A percentile compares a stretch with the other conserved stretches of the same genome.
These are phyloP conservation scores for Diarsia mendica DNA, from an alignment of 2,888 invertebrate genomes.

Conservation along the genomic window DNA sequence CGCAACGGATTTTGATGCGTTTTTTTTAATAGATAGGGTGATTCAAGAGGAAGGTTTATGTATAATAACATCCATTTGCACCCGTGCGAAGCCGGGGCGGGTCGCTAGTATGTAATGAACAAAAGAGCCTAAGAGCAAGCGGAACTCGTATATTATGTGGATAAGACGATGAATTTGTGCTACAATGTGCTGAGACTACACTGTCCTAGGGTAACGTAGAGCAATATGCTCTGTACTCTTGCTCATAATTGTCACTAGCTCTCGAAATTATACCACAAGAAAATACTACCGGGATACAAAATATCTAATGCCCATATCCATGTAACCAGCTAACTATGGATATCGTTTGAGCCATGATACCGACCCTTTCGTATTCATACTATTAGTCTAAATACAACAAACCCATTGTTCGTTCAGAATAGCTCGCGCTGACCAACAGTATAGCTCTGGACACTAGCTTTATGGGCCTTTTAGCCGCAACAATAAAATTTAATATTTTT, in stretches of 20 bases:
- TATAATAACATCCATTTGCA: too few relatives aligned
- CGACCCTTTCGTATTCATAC: neutral
- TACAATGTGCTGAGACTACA: neutral
- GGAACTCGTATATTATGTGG: too few relatives aligned
- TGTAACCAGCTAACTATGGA: neutral
- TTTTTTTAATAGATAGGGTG: too few relatives aligned
- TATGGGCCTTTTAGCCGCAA: slow-evolving; percentile 36
- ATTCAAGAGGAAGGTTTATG: too few relatives aligned
- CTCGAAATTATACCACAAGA: neutral
- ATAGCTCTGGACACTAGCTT: neutral
- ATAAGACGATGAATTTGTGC: neutral
- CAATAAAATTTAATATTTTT: too few relatives aligned
- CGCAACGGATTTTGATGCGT: too few relatives aligned
- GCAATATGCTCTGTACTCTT: neutral
- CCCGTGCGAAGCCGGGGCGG: too few relatives aligned
- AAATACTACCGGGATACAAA: neutral
- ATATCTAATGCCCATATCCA: neutral
- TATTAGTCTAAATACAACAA: neutral
- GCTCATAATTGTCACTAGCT: neutral
- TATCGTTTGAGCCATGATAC: too few relatives aligned
- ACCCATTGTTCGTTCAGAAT: neutral
- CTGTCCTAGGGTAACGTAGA: neutral
- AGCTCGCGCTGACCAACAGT: neutral
- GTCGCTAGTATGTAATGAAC: too few relatives aligned
- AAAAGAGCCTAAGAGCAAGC: neutral